Percentiles rank a stretch among this genome's conserved stretches.
Conservation (phyloP, 2,888 invertebrate species). For the Drosophila subsilvestris region DNA sequence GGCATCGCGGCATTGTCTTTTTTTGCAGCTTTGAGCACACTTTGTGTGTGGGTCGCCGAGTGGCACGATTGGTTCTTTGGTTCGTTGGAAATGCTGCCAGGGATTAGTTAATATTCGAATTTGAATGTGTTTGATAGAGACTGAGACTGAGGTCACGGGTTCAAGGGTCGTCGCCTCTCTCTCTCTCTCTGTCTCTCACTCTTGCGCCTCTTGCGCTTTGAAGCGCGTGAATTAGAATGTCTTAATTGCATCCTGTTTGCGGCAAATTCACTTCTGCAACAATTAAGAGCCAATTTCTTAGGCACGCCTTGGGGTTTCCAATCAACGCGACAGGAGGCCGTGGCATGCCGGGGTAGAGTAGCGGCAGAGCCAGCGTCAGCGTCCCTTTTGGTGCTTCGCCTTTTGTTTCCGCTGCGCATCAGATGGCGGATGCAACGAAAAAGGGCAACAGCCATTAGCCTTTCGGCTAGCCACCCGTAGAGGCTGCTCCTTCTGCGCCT, state of each 20-base stretch:
- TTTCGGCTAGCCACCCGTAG: background rate
- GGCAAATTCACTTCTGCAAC: slow-evolving; percentile 69
- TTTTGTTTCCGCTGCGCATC: slow-evolving; percentile 61
- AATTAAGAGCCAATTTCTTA: slow-evolving; percentile 75
- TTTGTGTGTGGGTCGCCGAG: slow-evolving; percentile 33
- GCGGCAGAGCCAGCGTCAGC: no score
- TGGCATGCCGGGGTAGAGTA: background rate
- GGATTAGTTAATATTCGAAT: slow-evolving; percentile 73
- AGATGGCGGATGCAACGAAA: slow-evolving; percentile 35
- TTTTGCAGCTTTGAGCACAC: background rate
- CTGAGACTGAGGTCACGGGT: slow-evolving; percentile 14
- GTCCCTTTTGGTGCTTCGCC: slow-evolving; percentile 42
- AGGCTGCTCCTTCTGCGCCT: no score
- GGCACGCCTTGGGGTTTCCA: slow-evolving; percentile 56
- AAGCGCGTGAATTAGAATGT: slow-evolving; percentile 46
- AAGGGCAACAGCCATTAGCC: slow-evolving; percentile 36
- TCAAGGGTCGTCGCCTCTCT: slow-evolving; percentile 12
- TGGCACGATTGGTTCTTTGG: slow-evolving; percentile 55
- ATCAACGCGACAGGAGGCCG: slow-evolving; percentile 58
- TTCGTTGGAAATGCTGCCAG: slow-evolving; percentile 47
- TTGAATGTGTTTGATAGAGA: slow-evolving; percentile 50
- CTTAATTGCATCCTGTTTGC: slow-evolving; percentile 77
- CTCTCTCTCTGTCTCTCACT: no score
- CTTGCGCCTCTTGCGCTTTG: background rate
- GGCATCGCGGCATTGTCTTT: slow-evolving; percentile 44